Percentiles rank a stretch among this genome's conserved stretches.
Evolutionary conservation across 2,888 invertebrate genomes (phyloP).

Genomic region (Drosophila rubida): DNA sequence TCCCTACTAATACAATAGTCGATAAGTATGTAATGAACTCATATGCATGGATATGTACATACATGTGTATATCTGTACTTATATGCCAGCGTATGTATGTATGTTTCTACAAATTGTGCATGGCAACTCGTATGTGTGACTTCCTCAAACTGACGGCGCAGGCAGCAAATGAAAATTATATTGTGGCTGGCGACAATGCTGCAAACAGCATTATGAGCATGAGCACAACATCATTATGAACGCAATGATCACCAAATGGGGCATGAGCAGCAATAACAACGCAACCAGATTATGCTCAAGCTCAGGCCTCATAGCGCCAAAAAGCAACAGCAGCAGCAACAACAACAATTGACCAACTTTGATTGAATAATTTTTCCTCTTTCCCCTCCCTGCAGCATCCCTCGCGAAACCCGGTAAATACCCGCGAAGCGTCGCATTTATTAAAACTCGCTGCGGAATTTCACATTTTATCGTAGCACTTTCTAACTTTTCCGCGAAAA

Average conservation of each 20-base stretch:
- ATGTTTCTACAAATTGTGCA: constrained; percentile 46
- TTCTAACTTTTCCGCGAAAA: constrained; percentile 25
- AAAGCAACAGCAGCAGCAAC: constrained; percentile 5
- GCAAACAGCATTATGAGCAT: constrained; percentile 20
- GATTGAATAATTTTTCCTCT: constrained; percentile 70
- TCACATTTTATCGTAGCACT: constrained; percentile 30
- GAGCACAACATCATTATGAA: constrained; percentile 41
- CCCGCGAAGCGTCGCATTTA: constrained; percentile 28
- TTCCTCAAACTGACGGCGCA: constrained; percentile 56
- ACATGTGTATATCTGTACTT: neutral
- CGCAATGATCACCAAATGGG: constrained; percentile 27
- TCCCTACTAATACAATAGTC: constrained; percentile 37
- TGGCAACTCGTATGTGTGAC: constrained; percentile 45
- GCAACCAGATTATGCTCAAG: constrained; percentile 47
- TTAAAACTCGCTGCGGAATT: constrained; percentile 39
- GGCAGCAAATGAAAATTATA: constrained; percentile 50
- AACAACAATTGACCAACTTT: constrained; percentile 66
- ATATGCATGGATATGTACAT: constrained; percentile 6
- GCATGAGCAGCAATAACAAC: constrained; percentile 46
- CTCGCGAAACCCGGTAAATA: neutral
- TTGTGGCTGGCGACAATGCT: constrained; percentile 30
- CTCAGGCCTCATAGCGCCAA: constrained; percentile 25
- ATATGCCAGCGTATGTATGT: constrained; percentile 5
- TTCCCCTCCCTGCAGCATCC: neutral
- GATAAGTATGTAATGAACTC: constrained; percentile 34